phyloP scores from a whole-genome alignment of 2,888 invertebrate species.

The Synergus itoensis region DNA sequence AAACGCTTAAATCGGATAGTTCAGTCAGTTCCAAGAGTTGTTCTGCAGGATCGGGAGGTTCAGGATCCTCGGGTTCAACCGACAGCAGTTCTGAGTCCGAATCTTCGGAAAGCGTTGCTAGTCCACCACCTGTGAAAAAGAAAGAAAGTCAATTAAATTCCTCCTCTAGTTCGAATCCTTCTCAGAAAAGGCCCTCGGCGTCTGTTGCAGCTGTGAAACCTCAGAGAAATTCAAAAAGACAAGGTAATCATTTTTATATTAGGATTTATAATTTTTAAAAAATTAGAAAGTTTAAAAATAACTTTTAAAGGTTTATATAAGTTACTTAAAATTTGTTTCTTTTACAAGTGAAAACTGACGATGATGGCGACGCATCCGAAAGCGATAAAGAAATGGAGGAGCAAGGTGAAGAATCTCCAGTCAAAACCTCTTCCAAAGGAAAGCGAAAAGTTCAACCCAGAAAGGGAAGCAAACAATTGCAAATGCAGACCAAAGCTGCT shows the following conservation, averaged over 20 bases:
- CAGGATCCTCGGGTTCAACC: slow-evolving; percentile 83
- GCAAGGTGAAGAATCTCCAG: slow-evolving; percentile 59
- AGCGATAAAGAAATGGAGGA: slow-evolving; percentile 74
- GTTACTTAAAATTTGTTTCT: background rate
- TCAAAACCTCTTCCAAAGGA: slow-evolving; percentile 68
- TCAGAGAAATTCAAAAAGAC: slow-evolving; percentile 72
- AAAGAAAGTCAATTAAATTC: slow-evolving; percentile 69
- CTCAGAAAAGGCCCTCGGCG: slow-evolving; percentile 70
- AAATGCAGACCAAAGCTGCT: slow-evolving; percentile 77
- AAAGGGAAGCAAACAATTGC: slow-evolving; percentile 72
- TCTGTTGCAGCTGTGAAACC: slow-evolving; percentile 72
- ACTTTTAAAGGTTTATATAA: background rate
- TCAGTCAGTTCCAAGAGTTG: slow-evolving; percentile 84
- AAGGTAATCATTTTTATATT: slow-evolving; percentile 59
- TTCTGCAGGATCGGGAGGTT: slow-evolving; percentile 82
- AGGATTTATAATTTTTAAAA: background rate
- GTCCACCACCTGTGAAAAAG: slow-evolving; percentile 74
- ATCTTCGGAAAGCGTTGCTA: slow-evolving; percentile 81
- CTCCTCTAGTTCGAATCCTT: slow-evolving; percentile 56
- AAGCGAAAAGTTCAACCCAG: slow-evolving; percentile 70
- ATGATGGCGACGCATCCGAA: slow-evolving; percentile 73
- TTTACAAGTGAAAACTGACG: slow-evolving; percentile 68
- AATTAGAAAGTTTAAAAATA: background rate
- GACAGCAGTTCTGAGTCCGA: slow-evolving; percentile 84
- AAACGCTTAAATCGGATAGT: slow-evolving; percentile 81